Evolutionary conservation across 2,888 invertebrate species (phyloP).

Genomic region (Oscheius sp.): DNA sequence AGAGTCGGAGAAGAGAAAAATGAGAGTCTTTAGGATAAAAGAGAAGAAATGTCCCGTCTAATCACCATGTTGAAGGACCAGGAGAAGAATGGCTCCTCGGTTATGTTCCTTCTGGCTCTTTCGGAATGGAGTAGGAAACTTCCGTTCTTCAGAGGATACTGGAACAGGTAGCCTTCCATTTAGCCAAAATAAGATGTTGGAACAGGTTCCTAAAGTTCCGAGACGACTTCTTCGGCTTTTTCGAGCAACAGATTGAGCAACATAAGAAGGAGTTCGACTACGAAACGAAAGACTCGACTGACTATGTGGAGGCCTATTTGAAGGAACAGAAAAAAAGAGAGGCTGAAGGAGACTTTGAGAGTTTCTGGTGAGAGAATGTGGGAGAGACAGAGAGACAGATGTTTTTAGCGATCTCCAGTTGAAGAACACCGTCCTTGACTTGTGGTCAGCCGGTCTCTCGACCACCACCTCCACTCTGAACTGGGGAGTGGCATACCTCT

Average conservation of each 20-base stretch:
- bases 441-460: slow-evolving; percentile 38
- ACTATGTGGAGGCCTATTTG: slow-evolving; percentile 55
- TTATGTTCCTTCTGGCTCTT: neutral
- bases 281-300: slow-evolving; percentile 40
- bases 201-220: slow-evolving; percentile 43
- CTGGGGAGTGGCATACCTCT: slow-evolving; percentile 36
- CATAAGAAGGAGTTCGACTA: slow-evolving; percentile 41
- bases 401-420: slow-evolving; percentile 39
- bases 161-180: slow-evolving; percentile 1
- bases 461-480: slow-evolving; percentile 39
- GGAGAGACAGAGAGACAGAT: neutral
- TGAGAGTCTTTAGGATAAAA: slow-evolving; percentile 10
- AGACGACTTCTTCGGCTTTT: slow-evolving; percentile 50
- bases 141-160: neutral
- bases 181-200: neutral
- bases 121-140: slow-evolving; percentile 20
- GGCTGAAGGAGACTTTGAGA: slow-evolving; percentile 41
- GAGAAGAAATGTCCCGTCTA: neutral
- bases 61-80: slow-evolving; percentile 6
- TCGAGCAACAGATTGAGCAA: slow-evolving; percentile 44
- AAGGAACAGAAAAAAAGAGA: slow-evolving; percentile 41
- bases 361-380: slow-evolving; percentile 30
- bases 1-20: neutral
- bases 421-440: slow-evolving; percentile 37
- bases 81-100: neutral